These are phyloP conservation scores for Samia ricini DNA, from an alignment of 1,140 invertebrate species.

Conservation along the genomic window DNA sequence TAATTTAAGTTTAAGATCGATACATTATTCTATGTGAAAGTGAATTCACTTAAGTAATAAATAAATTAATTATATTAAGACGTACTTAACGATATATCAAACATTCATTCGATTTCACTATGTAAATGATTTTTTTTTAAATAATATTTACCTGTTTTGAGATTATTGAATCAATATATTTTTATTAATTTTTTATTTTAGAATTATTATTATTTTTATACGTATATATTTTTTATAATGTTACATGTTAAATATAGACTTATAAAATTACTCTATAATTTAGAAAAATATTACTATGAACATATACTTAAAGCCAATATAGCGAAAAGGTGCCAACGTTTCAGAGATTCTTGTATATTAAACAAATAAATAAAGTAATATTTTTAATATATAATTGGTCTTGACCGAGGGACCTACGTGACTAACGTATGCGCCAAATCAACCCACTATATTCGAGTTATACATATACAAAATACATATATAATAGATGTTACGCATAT, in stretches of 20 bases:
- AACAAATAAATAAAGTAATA: neutral
- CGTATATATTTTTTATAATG: too few species aligned
- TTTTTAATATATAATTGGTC: neutral
- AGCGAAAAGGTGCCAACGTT: constrained; percentile 24
- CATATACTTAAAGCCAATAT: too few species aligned
- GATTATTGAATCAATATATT: neutral
- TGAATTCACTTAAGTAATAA: too few species aligned
- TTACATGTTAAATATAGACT: too few species aligned
- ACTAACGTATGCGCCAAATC: constrained; percentile 12
- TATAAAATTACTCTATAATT: too few species aligned
- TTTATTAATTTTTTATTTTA: neutral
- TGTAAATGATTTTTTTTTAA: neutral
- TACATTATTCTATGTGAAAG: too few species aligned
- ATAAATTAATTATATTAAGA: too few species aligned
- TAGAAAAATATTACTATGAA: too few species aligned
- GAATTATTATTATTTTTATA: neutral
- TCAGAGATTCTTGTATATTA: constrained; percentile 8
- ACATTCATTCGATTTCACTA: neutral
- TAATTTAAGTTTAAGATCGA: too few species aligned
- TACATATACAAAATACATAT: neutral
- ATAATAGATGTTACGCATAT: neutral
- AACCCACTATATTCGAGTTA: neutral
- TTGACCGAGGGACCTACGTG: constrained; percentile 11
- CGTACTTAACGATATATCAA: neutral
- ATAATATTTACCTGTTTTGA: neutral